phyloP scores from a whole-genome alignment of 2,797 vertebrate species.

The Sphenodon punctatus region DNA sequence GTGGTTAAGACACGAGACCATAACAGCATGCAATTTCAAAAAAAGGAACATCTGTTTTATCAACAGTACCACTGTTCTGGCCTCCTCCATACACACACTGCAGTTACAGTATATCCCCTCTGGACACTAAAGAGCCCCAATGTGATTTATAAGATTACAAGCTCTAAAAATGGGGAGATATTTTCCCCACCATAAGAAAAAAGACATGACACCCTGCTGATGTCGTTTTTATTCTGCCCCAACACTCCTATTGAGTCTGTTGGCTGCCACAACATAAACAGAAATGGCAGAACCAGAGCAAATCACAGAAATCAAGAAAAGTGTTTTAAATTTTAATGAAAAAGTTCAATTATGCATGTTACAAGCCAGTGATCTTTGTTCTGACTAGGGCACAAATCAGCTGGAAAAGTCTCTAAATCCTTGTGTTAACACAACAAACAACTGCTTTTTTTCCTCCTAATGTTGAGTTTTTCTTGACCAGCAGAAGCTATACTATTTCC shows the following conservation, averaged over 20 bases:
- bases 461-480: neutral
- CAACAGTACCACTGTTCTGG: neutral
- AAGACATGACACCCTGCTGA: neutral
- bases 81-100: neutral
- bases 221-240: neutral
- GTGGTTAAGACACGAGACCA: constrained; percentile 33
- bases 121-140: neutral
- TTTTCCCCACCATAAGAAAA: neutral
- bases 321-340: neutral
- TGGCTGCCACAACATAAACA: neutral
- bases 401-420: neutral
- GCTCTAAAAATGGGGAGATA: neutral
- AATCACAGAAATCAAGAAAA: neutral
- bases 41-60: constrained; percentile 6
- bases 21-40: constrained; percentile 14
- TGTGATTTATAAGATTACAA: neutral
- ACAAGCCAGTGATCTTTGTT: neutral
- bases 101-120: neutral
- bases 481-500: neutral
- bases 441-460: neutral
- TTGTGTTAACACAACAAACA: neutral
- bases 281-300: neutral
- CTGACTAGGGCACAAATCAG: neutral
- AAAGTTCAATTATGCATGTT: neutral
- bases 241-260: neutral